Percentiles rank a stretch among this genome's conserved stretches.
These are phyloP conservation scores for Melitaea cinxia DNA, from an alignment of 1,140 invertebrate genomes.

Conservation along the genomic window DNA sequence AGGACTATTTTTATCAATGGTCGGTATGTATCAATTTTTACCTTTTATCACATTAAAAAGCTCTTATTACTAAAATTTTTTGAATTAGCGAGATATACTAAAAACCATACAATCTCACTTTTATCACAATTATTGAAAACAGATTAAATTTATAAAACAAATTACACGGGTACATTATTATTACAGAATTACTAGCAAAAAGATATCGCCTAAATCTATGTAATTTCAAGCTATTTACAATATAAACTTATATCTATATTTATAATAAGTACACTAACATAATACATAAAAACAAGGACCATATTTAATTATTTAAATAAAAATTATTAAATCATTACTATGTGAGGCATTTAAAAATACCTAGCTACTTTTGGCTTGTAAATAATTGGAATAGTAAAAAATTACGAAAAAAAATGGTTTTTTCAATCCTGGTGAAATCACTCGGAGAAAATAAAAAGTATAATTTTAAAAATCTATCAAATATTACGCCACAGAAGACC, in stretches of 20 bases:
- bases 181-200: constrained; percentile 4
- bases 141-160: not conserved
- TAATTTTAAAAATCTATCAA: too few species aligned
- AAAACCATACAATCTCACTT: constrained; percentile 14
- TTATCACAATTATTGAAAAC: constrained; percentile 20
- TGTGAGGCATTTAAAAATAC: not conserved
- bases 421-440: too few species aligned
- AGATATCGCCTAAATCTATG: not conserved
- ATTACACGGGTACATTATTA: not conserved
- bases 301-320: not conserved
- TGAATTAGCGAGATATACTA: constrained; percentile 1
- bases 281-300: constrained; percentile 7
- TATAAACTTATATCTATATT: constrained; percentile 7
- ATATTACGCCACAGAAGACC: too few species aligned
- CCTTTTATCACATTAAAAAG: constrained; percentile 15
- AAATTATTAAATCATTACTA: not conserved
- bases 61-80: constrained; percentile 22
- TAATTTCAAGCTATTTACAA: constrained; percentile 15
- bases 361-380: not conserved
- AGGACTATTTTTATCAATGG: not conserved
- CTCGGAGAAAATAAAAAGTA: too few species aligned
- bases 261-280: constrained; percentile 25
- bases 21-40: not conserved
- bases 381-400: too few species aligned
- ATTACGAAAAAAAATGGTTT: too few species aligned